Evolutionary conservation across 2,888 invertebrate genomes (phyloP).

Genomic region (Agriopis marginaria): DNA sequence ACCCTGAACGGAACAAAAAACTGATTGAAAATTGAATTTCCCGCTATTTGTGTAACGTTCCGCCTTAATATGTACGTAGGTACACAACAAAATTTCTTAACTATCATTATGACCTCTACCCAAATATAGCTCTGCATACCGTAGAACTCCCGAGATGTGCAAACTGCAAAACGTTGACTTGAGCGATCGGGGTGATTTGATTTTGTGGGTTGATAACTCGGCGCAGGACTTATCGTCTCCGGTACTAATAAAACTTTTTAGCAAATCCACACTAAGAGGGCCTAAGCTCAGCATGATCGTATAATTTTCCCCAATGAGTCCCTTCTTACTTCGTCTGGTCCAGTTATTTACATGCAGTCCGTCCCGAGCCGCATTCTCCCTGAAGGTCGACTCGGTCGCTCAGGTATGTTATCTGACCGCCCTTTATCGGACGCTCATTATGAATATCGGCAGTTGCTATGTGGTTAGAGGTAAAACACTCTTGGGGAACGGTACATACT

Average conservation of each 20-base stretch:
- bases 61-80: too few relatives aligned
- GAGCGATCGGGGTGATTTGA: too few relatives aligned
- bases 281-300: background rate
- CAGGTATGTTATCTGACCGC: slow-evolving; percentile 58
- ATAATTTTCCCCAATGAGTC: background rate
- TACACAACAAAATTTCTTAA: too few relatives aligned
- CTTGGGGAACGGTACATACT: slow-evolving; percentile 11
- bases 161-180: too few relatives aligned
- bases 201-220: background rate
- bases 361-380: slow-evolving; percentile 38
- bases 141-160: too few relatives aligned
- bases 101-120: too few relatives aligned
- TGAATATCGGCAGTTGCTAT: slow-evolving; percentile 47
- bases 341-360: slow-evolving; percentile 19
- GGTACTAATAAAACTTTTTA: background rate
- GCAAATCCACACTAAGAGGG: too few relatives aligned
- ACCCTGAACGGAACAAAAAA: too few relatives aligned
- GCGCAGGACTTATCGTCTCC: background rate
- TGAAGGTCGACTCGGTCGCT: slow-evolving; percentile 53
- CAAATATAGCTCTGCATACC: background rate
- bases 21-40: too few relatives aligned
- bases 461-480: slow-evolving; percentile 18
- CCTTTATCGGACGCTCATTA: slow-evolving; percentile 48
- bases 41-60: too few relatives aligned
- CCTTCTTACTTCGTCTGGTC: slow-evolving; percentile 7